phyloP scores from a whole-genome alignment of 2,113 vertebrate genomes.

The Epinephelus moara region DNA sequence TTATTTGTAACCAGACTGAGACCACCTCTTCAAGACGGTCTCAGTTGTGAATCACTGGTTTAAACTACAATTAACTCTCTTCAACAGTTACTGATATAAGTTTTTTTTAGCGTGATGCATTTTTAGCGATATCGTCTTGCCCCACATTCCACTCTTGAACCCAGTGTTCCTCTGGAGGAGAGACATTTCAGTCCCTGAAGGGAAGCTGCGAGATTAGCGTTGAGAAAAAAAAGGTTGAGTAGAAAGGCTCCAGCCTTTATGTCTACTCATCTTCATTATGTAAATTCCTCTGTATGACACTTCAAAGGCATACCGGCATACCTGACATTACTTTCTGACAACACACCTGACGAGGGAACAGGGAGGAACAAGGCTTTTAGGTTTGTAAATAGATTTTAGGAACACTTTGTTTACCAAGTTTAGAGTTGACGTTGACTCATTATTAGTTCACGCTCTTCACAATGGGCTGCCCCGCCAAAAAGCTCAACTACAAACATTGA shows the following conservation, averaged over 20 bases:
- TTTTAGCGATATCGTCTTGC: no score
- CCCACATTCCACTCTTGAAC: background rate
- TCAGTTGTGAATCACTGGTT: no score
- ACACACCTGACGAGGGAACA: background rate
- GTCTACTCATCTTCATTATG: background rate
- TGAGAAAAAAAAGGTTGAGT: background rate
- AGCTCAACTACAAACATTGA: slow-evolving; percentile 14
- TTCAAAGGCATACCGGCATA: slow-evolving; percentile 5
- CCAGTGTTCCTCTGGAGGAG: background rate
- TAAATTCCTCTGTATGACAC: background rate
- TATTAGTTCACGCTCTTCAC: background rate
- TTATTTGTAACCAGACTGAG: no score
- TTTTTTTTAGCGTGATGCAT: no score
- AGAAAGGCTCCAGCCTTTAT: background rate
- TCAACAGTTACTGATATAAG: no score
- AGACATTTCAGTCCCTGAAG: background rate
- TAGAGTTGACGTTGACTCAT: background rate
- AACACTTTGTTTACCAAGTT: background rate
- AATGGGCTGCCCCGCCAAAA: background rate
- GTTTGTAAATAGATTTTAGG: background rate
- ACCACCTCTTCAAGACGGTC: no score
- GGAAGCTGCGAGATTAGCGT: background rate
- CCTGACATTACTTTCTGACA: background rate
- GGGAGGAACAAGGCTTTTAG: background rate
- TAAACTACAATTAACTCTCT: no score